Conservation (phyloP, 1,140 invertebrate genomes). For the Brachionus rubens region DNA sequence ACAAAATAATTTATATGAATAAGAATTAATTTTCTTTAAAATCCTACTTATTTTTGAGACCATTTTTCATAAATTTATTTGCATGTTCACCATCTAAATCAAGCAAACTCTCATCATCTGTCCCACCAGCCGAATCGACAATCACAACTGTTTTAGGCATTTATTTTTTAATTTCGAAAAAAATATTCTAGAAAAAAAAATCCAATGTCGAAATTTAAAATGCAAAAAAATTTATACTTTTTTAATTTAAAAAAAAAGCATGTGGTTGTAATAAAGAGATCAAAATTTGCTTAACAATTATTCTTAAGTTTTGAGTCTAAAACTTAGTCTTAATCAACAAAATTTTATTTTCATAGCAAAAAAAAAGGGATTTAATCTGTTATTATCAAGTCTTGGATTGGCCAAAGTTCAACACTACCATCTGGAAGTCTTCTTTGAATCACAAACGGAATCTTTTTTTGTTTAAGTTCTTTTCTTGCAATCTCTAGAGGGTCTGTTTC, state of each 20-base stretch:
- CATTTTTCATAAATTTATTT: not conserved
- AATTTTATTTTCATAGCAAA: not conserved
- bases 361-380: slow-evolving; percentile 66
- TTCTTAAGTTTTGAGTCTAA: no score
- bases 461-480: slow-evolving; percentile 91
- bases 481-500: slow-evolving; percentile 98
- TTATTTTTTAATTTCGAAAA: not conserved
- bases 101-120: not conserved
- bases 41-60: not conserved
- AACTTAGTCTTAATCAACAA: no score
- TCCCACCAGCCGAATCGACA: slow-evolving; percentile 18
- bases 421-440: slow-evolving; percentile 94
- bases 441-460: slow-evolving; percentile 94
- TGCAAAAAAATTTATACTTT: no score
- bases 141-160: slow-evolving; percentile 11
- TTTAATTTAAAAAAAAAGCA: no score
- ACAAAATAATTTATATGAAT: not conserved
- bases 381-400: slow-evolving; percentile 95
- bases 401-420: slow-evolving; percentile 98
- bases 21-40: not conserved
- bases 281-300: no score
- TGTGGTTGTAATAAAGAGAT: no score
- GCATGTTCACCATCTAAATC: not conserved
- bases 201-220: no score
- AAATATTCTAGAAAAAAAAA: no score